phyloP scores from a whole-genome alignment of 1,140 invertebrate species.

The Fragariocoptes setiger region DNA sequence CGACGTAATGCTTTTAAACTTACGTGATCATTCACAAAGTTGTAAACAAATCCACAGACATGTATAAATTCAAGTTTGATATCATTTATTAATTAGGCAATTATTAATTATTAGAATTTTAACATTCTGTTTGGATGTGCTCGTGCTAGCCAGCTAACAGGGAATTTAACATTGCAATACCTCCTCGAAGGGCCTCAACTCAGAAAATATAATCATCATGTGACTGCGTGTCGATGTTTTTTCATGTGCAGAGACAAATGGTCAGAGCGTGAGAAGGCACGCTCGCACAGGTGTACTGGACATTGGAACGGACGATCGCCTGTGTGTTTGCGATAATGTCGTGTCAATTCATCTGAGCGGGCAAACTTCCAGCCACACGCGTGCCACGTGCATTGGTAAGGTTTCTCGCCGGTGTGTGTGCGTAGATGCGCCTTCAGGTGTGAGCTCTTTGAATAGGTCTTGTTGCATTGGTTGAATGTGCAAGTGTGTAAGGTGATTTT shows the following conservation, averaged over 20 bases:
- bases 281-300: neutral
- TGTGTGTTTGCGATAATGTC: slow-evolving; percentile 75
- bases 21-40: no score
- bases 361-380: slow-evolving; percentile 87
- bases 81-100: no score
- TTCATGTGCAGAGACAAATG: neutral
- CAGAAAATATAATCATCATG: no score
- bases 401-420: slow-evolving; percentile 51
- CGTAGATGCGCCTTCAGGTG: slow-evolving; percentile 32
- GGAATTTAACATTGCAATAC: no score
- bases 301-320: slow-evolving; percentile 67
- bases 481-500: slow-evolving; percentile 25
- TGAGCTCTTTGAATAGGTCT: slow-evolving; percentile 36
- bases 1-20: no score
- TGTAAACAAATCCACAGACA: no score
- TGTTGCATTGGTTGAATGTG: slow-evolving; percentile 28
- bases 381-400: slow-evolving; percentile 77
- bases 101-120: no score
- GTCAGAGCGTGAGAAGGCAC: neutral
- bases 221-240: no score
- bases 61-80: no score
- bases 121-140: no score
- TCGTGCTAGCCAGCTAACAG: no score
- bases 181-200: no score
- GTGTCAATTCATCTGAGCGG: slow-evolving; percentile 68